Percentiles rank a stretch among this genome's conserved stretches.
These are phyloP conservation scores for Knipowitschia caucasica DNA, from an alignment of 2,797 vertebrate species.

Conservation along the genomic window DNA sequence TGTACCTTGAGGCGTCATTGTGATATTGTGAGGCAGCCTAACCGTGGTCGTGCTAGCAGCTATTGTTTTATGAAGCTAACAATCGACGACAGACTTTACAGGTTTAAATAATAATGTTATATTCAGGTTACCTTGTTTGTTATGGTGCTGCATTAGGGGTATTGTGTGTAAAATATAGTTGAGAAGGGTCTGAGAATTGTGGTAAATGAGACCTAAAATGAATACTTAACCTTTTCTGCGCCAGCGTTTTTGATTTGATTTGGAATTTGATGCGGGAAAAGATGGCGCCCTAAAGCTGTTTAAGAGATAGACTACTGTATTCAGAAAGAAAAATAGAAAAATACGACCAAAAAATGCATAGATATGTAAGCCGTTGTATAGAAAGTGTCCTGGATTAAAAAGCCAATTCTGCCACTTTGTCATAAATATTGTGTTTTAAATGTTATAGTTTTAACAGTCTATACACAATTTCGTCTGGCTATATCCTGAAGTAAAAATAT, in stretches of 20 bases:
- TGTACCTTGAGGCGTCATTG: slow-evolving; percentile 12
- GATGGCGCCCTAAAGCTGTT: no score
- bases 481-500: no score
- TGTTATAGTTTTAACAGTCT: no score
- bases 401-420: no score
- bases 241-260: not conserved
- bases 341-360: no score
- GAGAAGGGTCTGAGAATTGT: not conserved
- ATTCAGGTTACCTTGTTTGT: slow-evolving; percentile 8
- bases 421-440: no score
- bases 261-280: no score
- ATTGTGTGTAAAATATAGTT: not conserved
- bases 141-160: not conserved
- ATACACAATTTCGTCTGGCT: no score
- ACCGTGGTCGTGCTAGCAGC: not conserved
- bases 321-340: no score
- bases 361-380: no score
- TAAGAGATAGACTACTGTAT: no score
- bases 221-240: not conserved
- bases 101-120: not conserved
- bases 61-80: slow-evolving; percentile 5
- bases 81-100: not conserved
- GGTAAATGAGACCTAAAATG: not conserved
- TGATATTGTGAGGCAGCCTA: not conserved
- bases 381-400: no score